A percentile compares a stretch with the other conserved stretches of the same genome.
Evolutionary conservation across 2,888 invertebrate species (phyloP).

Genomic region (Noctua fimbriata): DNA sequence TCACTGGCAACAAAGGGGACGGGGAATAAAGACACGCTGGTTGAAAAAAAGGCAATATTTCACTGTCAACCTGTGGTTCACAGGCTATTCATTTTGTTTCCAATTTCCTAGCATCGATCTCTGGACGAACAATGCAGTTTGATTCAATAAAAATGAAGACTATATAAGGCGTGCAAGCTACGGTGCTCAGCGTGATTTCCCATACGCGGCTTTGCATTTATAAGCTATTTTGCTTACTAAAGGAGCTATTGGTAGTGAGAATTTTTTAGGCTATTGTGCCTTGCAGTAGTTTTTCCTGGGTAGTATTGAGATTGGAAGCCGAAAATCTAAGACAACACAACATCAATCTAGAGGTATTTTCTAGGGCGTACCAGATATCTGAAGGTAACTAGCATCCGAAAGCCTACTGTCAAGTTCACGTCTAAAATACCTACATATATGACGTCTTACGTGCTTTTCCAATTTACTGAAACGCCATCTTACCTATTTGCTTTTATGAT

Average conservation of each 20-base stretch:
- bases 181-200: background rate
- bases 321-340: background rate
- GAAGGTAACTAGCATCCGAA: background rate
- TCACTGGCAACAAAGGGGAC: conserved; percentile 3
- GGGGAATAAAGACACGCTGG: background rate
- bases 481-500: background rate
- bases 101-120: conserved; percentile 12
- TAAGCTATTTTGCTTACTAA: background rate
- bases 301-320: background rate
- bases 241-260: background rate
- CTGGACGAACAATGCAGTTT: background rate
- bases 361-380: background rate
- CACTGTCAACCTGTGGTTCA: conserved; percentile 35
- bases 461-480: conserved; percentile 4
- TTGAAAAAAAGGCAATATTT: conserved; percentile 46
- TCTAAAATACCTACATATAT: background rate
- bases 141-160: background rate
- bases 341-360: background rate
- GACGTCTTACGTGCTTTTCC: background rate
- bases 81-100: conserved; percentile 30
- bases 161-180: background rate
- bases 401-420: background rate
- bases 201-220: background rate
- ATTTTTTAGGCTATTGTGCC: background rate
- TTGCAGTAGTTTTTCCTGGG: background rate